Evolutionary conservation across 2,797 vertebrate genomes (phyloP).

Genomic region (Morelia viridis): DNA sequence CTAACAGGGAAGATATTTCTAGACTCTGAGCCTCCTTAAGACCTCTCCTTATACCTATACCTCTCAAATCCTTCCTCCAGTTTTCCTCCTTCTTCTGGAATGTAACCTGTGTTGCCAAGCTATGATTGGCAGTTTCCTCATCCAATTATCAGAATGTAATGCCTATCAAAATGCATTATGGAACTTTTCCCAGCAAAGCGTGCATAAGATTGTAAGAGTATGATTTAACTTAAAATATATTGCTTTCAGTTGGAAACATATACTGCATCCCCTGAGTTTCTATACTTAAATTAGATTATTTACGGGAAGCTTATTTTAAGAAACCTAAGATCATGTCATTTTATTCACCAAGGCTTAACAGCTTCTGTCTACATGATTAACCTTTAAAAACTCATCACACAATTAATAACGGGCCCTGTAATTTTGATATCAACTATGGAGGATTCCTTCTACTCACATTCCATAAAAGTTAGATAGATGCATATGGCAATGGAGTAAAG

Average conservation of each 20-base stretch:
- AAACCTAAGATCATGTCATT: not conserved
- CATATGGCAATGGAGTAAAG: not conserved
- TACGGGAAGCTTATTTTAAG: constrained; percentile 38
- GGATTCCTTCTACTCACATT: not conserved
- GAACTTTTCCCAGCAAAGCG: not conserved
- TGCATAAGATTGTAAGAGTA: not conserved
- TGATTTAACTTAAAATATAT: not conserved
- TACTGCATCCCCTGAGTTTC: not conserved
- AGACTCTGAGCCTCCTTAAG: not conserved
- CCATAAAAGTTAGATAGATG: not conserved
- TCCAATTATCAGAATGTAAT: not conserved
- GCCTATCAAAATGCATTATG: not conserved
- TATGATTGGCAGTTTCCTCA: not conserved
- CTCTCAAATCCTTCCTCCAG: not conserved
- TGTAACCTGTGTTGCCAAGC: not conserved
- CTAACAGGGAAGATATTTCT: not conserved
- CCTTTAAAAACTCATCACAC: not conserved
- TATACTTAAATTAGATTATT: constrained; percentile 12
- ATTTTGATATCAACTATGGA: not conserved
- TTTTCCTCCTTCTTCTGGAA: not conserved
- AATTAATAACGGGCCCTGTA: not conserved
- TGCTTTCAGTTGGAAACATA: not conserved
- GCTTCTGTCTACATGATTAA: constrained; percentile 24
- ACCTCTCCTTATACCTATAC: not conserved
- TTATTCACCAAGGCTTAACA: constrained; percentile 30